Conservation (phyloP, 2,113 vertebrate genomes). For the Spilogale gracilis region DNA sequence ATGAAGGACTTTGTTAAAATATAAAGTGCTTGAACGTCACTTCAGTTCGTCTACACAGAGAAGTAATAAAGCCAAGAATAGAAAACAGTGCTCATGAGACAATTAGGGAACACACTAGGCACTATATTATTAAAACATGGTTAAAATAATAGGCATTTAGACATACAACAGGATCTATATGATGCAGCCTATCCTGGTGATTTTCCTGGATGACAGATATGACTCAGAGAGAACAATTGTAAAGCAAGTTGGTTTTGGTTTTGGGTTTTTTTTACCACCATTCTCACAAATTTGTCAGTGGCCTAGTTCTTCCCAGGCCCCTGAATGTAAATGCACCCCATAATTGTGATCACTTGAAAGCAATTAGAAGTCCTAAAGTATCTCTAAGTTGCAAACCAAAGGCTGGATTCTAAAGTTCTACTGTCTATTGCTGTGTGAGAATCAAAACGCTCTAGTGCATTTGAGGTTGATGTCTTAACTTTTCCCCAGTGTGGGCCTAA, state of each 20-base stretch:
- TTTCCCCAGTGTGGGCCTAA: background rate
- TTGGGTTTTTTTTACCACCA: background rate
- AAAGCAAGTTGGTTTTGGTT: background rate
- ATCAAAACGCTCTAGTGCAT: background rate
- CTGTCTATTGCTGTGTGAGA: background rate
- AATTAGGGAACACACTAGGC: background rate
- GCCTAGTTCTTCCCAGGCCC: background rate
- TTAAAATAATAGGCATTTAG: background rate
- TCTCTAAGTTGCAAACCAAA: background rate
- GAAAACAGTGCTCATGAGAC: background rate
- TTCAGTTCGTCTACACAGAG: background rate
- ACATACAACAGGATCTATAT: background rate
- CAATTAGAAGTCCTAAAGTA: background rate
- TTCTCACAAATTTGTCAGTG: background rate
- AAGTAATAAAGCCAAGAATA: background rate
- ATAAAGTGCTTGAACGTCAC: background rate
- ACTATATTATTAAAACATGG: background rate
- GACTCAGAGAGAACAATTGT: background rate
- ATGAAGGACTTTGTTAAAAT: background rate
- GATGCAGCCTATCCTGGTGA: background rate
- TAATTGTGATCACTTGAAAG: background rate
- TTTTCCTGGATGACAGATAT: background rate
- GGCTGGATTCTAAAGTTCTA: background rate
- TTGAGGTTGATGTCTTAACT: background rate
- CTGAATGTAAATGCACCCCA: background rate